Evolutionary conservation across 1,140 invertebrate species (phyloP).

Genomic region (Aphidius ervi): DNA sequence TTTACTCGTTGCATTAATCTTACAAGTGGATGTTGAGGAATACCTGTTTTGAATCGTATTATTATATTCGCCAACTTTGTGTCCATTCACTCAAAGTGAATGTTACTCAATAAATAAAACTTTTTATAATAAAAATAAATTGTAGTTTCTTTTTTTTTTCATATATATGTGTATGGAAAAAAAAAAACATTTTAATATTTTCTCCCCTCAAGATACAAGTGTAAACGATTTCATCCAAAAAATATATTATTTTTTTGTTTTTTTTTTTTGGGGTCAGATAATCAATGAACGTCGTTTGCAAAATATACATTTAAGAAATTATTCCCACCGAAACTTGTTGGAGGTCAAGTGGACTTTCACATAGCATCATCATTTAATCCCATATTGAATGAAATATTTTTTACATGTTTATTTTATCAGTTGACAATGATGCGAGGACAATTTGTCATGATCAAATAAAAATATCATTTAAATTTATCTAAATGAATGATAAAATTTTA

Average conservation of each 20-base stretch:
- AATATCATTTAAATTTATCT: too few relatives aligned
- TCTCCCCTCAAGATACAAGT: neutral
- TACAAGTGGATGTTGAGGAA: neutral
- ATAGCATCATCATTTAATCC: constrained; percentile 1
- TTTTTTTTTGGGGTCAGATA: constrained; percentile 1
- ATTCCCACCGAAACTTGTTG: neutral
- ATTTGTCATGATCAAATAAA: too few relatives aligned
- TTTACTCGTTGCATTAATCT: neutral
- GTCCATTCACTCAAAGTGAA: too few relatives aligned
- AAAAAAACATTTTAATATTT: too few relatives aligned
- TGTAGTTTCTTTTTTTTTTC: neutral
- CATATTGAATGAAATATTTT: neutral
- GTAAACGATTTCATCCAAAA: neutral
- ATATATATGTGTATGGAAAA: neutral
- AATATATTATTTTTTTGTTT: constrained; percentile 1
- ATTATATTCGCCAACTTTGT: neutral
- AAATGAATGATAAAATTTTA: too few relatives aligned
- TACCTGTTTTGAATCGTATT: constrained; percentile 1
- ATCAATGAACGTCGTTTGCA: neutral
- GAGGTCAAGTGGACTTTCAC: constrained; percentile 14
- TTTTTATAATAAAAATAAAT: too few relatives aligned
- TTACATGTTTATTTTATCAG: too few relatives aligned
- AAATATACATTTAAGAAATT: constrained; percentile 4
- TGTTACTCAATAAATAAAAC: too few relatives aligned
- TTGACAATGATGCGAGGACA: too few relatives aligned